These are phyloP conservation scores for Microtus montanus DNA, from an alignment of 2,113 vertebrate genomes.

Conservation along the genomic window DNA sequence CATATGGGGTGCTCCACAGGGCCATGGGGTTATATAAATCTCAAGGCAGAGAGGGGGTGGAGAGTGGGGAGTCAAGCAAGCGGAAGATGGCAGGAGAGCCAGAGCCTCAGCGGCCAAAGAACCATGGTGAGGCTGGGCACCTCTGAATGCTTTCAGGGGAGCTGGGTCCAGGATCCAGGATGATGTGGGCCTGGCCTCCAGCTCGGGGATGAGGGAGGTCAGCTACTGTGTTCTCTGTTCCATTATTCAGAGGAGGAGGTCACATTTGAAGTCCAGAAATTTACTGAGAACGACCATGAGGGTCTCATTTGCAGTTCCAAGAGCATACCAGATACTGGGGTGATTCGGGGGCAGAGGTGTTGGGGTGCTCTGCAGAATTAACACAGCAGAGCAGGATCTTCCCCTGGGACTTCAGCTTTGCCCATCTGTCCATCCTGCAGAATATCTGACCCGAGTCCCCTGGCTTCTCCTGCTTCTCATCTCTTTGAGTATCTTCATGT, in stretches of 20 bases:
- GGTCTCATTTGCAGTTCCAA: background rate
- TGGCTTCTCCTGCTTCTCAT: background rate
- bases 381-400: background rate
- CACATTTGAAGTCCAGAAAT: background rate
- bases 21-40: background rate
- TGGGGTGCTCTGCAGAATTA: background rate
- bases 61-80: background rate
- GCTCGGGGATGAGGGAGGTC: background rate
- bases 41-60: background rate
- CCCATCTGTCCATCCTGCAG: background rate
- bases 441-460: background rate
- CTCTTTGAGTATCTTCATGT: background rate
- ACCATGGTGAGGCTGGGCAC: background rate
- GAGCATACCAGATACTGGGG: background rate
- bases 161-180: background rate
- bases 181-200: background rate
- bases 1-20: background rate
- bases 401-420: background rate
- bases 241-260: background rate
- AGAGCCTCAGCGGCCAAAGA: background rate
- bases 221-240: background rate
- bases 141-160: background rate
- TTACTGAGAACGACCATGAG: background rate
- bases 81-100: background rate
- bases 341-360: background rate